These are phyloP conservation scores for Kradibia gibbosae DNA, from an alignment of 1,140 invertebrate species.

Conservation along the genomic window DNA sequence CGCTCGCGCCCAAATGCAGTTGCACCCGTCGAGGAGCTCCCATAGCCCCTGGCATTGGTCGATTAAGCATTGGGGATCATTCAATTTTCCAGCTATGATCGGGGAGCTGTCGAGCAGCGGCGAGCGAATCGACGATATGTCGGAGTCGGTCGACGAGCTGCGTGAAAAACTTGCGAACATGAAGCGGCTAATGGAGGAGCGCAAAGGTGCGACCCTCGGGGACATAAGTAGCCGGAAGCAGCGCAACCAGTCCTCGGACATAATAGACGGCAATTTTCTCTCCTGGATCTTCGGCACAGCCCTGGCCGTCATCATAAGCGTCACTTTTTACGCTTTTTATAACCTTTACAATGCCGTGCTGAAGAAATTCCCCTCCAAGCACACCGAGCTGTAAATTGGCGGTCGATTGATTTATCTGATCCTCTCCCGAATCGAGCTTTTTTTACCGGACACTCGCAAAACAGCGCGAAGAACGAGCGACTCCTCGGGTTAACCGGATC, in stretches of 20 bases:
- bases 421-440: not conserved
- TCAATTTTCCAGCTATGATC: constrained; percentile 40
- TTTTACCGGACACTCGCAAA: not conserved
- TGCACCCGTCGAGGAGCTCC: too few relatives aligned
- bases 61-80: too few relatives aligned
- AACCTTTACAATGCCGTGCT: constrained; percentile 85
- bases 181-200: constrained; percentile 84
- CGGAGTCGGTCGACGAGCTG: constrained; percentile 85
- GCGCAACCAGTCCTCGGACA: constrained; percentile 73
- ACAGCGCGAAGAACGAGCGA: not conserved
- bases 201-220: constrained; percentile 73
- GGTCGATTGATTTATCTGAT: not conserved
- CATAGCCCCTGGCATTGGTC: too few relatives aligned
- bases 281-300: constrained; percentile 85
- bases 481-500: too few relatives aligned
- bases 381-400: constrained; percentile 80
- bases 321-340: constrained; percentile 87
- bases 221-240: constrained; percentile 68
- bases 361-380: constrained; percentile 84
- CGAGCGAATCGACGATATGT: constrained; percentile 72
- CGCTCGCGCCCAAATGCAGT: too few relatives aligned
- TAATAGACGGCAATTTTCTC: constrained; percentile 86
- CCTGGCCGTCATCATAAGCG: constrained; percentile 82
- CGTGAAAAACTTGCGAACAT: constrained; percentile 82
- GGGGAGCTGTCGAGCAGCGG: constrained; percentile 2